Base-by-base conservation (phyloP, 1,140 invertebrate species). In the Hydropsyche tenuis region DNA sequence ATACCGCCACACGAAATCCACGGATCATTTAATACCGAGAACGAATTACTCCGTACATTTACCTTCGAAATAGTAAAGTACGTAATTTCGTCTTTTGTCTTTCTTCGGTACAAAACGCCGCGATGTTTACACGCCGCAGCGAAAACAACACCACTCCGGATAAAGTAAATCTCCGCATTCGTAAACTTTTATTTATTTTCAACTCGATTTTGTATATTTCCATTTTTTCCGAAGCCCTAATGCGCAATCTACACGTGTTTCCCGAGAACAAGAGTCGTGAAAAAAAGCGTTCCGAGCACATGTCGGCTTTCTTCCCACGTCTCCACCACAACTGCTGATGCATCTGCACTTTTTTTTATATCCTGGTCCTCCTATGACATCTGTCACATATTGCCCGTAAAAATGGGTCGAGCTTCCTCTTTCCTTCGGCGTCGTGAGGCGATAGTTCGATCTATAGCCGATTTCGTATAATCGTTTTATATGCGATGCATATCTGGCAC, bases 291-390 rank as follows among this genome's bases (percentile, higher is more conserved):
- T 68, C 22, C 16, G n/a, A 51, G 18, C 65, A 68, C 27, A 22
- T 68, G 65, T 68, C 23, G 20, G 22, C 22, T 14, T 68, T 68
- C 65, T 68, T 68, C 65, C 65, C 65, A 68, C 65, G 65, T 68
- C 30, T 60, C 3, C 2, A 60, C 12, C 45, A 12, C n/a, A n/a
- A n/a, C n/a, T n/a, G n/a, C 16, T 65, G 65, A 18, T 68, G 65
- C 65, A 68, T 68, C 65, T 68, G 65, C 65, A 68, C 43, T 48
- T 68, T 68, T n/a, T 68, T 68, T 68, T 16, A 14, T 23, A 16
- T 48, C 65, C 45, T 48, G 18, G 20, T 60, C 25, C 20, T 12
- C 65, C 48, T 51, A n/a, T 68, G 65, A 16, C 65, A 42, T 22
- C 23, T 68, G 48, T 43, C 43, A 11, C 14, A 14, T 43, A 65